These are phyloP conservation scores for Gambelia wislizenii DNA, from an alignment of 2,797 vertebrate species.

Conservation along the genomic window DNA sequence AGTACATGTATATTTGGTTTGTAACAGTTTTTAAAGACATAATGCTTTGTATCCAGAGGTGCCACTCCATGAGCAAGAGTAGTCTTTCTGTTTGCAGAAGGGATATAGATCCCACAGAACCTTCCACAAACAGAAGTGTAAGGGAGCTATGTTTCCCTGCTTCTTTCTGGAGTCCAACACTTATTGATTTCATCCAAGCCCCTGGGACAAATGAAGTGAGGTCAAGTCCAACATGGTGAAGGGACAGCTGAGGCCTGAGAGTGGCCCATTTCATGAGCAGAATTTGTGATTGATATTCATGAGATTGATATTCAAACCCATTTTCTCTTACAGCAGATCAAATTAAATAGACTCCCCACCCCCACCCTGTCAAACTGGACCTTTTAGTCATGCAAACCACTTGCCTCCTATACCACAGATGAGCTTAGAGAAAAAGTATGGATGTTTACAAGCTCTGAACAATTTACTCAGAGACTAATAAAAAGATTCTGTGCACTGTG, in stretches of 20 bases:
- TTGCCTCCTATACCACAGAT: background rate
- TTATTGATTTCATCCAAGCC: background rate
- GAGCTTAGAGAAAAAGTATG: background rate
- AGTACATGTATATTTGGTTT: background rate
- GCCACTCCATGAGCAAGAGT: background rate
- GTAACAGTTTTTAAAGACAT: background rate
- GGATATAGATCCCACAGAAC: no score
- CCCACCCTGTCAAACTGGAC: no score
- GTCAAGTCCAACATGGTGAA: background rate
- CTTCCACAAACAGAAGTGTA: background rate
- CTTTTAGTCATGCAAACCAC: background rate
- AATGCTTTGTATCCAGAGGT: background rate
- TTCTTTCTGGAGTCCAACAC: background rate
- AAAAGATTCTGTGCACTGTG: background rate
- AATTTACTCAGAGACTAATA: no score
- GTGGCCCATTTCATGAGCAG: background rate
- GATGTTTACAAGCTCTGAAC: background rate
- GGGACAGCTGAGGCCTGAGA: background rate
- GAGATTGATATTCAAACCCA: background rate
- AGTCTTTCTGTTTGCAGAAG: background rate
- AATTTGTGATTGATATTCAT: background rate
- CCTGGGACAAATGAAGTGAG: background rate
- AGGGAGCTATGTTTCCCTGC: background rate
- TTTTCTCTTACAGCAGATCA: background rate
- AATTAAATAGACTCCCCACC: background rate